phyloP scores from a whole-genome alignment of 2,888 invertebrate species.

The Linnaemya vulpina region DNA sequence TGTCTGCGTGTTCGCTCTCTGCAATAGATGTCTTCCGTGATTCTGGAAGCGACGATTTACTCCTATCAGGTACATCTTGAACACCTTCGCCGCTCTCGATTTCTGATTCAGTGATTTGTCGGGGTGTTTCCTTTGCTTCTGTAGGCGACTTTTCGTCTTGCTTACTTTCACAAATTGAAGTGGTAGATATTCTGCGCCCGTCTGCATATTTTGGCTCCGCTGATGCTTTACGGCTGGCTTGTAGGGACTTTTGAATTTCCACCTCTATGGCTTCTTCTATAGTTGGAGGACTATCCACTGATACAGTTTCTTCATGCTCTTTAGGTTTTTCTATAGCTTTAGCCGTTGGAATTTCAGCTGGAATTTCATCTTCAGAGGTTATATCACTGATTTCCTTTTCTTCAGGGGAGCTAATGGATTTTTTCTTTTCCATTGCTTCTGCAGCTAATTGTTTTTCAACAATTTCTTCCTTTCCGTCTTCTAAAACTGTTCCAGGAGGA shows the following conservation, averaged over 20 bases:
- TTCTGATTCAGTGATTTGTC: slow-evolving; percentile 53
- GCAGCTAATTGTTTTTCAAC: slow-evolving; percentile 12
- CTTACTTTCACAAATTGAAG: slow-evolving; percentile 13
- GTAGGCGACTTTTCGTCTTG: slow-evolving; percentile 58
- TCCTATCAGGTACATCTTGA: no score
- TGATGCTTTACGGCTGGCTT: slow-evolving; percentile 70
- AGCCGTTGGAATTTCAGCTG: slow-evolving; percentile 74
- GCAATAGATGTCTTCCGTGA: slow-evolving; percentile 33
- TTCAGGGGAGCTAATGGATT: slow-evolving; percentile 77
- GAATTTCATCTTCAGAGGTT: slow-evolving; percentile 83
- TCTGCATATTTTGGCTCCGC: slow-evolving; percentile 41
- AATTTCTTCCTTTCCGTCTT: slow-evolving; percentile 10
- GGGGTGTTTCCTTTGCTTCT: slow-evolving; percentile 61
- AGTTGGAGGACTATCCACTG: slow-evolving; percentile 81
- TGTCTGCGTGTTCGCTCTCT: no score
- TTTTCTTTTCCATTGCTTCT: slow-evolving; percentile 68
- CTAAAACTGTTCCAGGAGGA: not conserved
- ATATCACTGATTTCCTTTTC: slow-evolving; percentile 80
- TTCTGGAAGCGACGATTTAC: no score
- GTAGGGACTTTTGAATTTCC: slow-evolving; percentile 76
- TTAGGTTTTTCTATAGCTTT: slow-evolving; percentile 74
- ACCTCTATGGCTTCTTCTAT: slow-evolving; percentile 82
- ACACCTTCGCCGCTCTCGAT: slow-evolving; percentile 60
- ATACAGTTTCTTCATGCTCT: slow-evolving; percentile 79
- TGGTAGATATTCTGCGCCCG: slow-evolving; percentile 26